Base-by-base conservation (phyloP, 1,140 invertebrate species). In the Philaenus spumarius region DNA sequence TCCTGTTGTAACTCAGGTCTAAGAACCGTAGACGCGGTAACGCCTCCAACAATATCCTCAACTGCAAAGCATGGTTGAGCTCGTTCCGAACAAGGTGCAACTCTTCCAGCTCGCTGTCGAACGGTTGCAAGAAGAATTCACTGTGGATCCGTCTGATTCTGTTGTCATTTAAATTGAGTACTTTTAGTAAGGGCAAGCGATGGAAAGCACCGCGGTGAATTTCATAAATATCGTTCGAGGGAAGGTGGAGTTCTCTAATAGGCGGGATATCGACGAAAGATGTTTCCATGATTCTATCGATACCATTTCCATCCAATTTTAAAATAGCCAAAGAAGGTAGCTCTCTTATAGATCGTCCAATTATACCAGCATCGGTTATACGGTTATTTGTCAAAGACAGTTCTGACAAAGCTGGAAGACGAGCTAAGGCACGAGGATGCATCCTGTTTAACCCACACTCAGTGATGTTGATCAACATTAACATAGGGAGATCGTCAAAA, bases 121-220 rank as follows among this genome's bases (percentile, higher is more conserved):
- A 66, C 12, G 65, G 75, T 60, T 88, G 86, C 1, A 87, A 73
- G 70, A 92, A 87, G 59, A 88, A 86, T 65, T 90, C 86, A 1
- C 87, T 86, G 66, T 91, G 86, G 24, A 93, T 81, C 55, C 83
- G 77, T 20, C 81, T 77, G n/a, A 94, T 80, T 15, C 79, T 73
- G 72, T 94, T 94, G 57, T 85, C 80, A 69, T 86, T 89, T 54
- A 94, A 72, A 67, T 92, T 85, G 1, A 93, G 72, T 1, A 80
- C 80, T 64, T 82, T 80, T 40, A 94, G 71, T 24, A 77, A 75
- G 0, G 89, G 88, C 1, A 91, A 79, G 62, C 85, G 77, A 66
- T 90, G 81, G 66, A 93, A 90, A 6, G 89, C 84, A 4, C 87
- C 87, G 60, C 84, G 80, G 59, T 84, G 81, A 45, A 93, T 79